Percentiles rank a stretch among this genome's conserved stretches.
Evolutionary conservation across 2,797 vertebrate genomes (phyloP).

Genomic region (Myotis planiceps): DNA sequence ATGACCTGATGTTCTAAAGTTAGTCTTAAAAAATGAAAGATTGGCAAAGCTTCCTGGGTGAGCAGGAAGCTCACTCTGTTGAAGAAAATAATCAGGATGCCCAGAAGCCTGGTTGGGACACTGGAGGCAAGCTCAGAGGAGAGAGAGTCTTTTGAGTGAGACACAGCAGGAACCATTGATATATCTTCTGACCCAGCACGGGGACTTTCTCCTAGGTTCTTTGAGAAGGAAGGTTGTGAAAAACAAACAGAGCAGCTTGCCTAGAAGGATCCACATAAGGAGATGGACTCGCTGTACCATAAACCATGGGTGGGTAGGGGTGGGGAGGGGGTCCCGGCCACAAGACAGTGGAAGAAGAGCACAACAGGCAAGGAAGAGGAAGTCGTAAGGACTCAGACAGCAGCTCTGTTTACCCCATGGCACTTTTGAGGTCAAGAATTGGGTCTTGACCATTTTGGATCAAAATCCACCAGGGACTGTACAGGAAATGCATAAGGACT

Average conservation of each 20-base stretch:
- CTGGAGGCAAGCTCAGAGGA: not conserved
- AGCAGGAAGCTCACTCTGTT: not conserved
- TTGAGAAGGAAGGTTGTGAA: not conserved
- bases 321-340: not conserved
- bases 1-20: not conserved
- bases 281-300: not conserved
- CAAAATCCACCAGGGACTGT: not conserved
- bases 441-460: not conserved
- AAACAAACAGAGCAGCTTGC: not conserved
- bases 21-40: not conserved
- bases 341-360: not conserved
- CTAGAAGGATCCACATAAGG: not conserved
- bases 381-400: not conserved
- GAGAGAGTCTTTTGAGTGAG: not conserved
- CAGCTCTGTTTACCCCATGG: not conserved
- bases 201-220: not conserved
- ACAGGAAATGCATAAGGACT: conserved; percentile 4
- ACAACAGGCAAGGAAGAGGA: not conserved
- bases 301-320: not conserved
- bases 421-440: not conserved
- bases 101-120: not conserved
- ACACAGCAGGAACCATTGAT: not conserved
- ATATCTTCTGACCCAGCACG: not conserved
- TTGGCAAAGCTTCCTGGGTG: not conserved
- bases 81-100: not conserved